Evolutionary conservation across 1,140 invertebrate genomes (phyloP).

Genomic region (Hydropsyche tenuis): DNA sequence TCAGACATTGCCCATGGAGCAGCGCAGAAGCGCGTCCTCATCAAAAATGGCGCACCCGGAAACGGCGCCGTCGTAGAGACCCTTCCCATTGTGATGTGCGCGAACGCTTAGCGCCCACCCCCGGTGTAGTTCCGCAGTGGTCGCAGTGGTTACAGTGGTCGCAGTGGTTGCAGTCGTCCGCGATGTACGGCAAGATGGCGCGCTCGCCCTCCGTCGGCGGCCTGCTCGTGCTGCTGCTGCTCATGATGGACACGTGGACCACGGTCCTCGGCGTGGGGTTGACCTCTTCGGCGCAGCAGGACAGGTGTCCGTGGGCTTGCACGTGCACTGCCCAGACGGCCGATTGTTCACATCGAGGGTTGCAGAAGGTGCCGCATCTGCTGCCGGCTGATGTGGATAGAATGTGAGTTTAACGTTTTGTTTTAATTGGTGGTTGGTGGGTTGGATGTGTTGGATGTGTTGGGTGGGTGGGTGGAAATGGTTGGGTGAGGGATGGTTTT

Average conservation of each 20-base stretch:
- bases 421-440: neutral
- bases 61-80: neutral
- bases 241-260: neutral
- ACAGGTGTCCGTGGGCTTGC: constrained; percentile 76
- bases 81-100: neutral
- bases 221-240: neutral
- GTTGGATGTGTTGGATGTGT: too few relatives aligned
- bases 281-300: constrained; percentile 3
- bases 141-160: neutral
- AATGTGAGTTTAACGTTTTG: constrained; percentile 74
- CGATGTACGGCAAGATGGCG: neutral
- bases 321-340: constrained; percentile 74
- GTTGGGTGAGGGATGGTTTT: too few relatives aligned
- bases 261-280: neutral
- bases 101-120: too few relatives aligned
- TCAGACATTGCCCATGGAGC: neutral
- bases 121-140: neutral
- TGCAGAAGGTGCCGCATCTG: constrained; percentile 76
- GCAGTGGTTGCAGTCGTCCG: neutral
- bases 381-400: constrained; percentile 76
- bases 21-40: neutral
- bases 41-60: neutral
- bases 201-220: too few relatives aligned
- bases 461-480: too few relatives aligned
- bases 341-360: constrained; percentile 76